Evolutionary conservation across 2,888 invertebrate species (phyloP).

Genomic region (Cyrtodaria siliqua): DNA sequence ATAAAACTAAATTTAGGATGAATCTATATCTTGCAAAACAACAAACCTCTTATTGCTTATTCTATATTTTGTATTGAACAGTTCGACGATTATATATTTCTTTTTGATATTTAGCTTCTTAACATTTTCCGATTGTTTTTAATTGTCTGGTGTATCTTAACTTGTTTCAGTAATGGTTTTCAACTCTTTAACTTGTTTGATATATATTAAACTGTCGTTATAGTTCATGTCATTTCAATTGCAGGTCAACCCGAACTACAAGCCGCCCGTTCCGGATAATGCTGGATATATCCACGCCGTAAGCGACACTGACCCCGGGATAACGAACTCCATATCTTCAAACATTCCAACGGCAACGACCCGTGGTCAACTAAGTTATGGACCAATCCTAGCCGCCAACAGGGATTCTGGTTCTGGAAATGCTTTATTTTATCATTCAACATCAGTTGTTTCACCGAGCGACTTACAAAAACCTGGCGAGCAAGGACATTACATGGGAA

Average conservation of each 20-base stretch:
- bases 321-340: background rate
- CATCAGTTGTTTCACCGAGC: constrained; percentile 6
- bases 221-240: too few relatives aligned
- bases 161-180: too few relatives aligned
- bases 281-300: constrained; percentile 46
- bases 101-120: too few relatives aligned
- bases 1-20: too few relatives aligned
- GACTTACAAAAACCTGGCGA: background rate
- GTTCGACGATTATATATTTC: too few relatives aligned
- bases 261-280: constrained; percentile 46
- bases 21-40: too few relatives aligned
- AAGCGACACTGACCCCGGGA: constrained; percentile 36
- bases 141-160: too few relatives aligned
- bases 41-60: too few relatives aligned
- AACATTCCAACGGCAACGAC: constrained; percentile 38
- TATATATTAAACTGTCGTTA: background rate
- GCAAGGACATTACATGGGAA: background rate
- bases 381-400: constrained; percentile 58
- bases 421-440: constrained; percentile 27
- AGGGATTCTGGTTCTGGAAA: constrained; percentile 3
- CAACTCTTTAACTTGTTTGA: too few relatives aligned
- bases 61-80: too few relatives aligned
- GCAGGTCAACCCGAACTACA: constrained; percentile 53
- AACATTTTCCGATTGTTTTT: too few relatives aligned
- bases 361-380: constrained; percentile 56